Evolutionary conservation across 2,888 invertebrate genomes (phyloP), one percentile per base, ranked within the genome.

Genomic region (Zeuzera pyrina): DNA sequence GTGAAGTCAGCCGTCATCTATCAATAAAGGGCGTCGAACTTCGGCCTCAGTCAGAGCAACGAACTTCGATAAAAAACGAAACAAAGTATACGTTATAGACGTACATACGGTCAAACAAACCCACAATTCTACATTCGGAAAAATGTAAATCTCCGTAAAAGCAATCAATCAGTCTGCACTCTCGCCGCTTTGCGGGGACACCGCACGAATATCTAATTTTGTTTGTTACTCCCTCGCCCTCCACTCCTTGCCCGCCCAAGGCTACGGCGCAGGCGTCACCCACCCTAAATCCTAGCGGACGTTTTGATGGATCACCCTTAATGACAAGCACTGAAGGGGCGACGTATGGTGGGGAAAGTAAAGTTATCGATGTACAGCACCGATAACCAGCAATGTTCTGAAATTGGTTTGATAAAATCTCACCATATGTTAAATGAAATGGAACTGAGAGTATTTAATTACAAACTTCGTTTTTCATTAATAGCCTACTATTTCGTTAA

Each of bases 271-370:
- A 77, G 50, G 76, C 78, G 78, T 64, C 63, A 59, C 54, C 59
- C 70, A 65, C 74, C 83, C 83, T 64, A 81, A 83, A 79, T 77
- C 83, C 79, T 62, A 55, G 70, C 69, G 73, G 83, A 83, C 81
- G 67, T 81, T 76, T 74, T 83, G 81, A 83, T 83, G 81, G 81
- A 83, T 83, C 81, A 81, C 81, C 83, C 81, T 76, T 81, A 83
- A 83, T 81, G 83, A 81, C 83, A 77, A 74, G 73, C 68, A 67
- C 67, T 61, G 72, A 67, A 71, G 73, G 77, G 76, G 68, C 61
- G 67, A 49, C 35, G 41, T 60, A 73, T 68, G 44, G 65, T 42
- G 49, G 65, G 28, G 10, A 14, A 28, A 37, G 29, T 21, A 33
- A 34, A 33, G 35, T 40, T 54, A 54, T 58, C 58, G 57, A 55